Conservation (phyloP, 2,113 vertebrate species). For the Cariama cristata region DNA sequence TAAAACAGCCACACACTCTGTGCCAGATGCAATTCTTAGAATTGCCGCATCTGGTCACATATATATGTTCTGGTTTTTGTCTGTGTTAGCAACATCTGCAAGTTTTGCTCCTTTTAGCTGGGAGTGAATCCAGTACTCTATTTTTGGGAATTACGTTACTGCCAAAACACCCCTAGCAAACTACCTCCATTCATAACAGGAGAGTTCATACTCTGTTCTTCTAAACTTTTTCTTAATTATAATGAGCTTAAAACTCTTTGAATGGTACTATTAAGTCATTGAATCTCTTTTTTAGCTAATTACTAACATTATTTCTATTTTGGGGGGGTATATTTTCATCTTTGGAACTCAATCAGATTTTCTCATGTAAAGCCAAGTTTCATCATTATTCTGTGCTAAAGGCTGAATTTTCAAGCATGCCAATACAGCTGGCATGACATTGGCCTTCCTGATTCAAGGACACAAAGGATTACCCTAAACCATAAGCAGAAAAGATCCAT, state of each 20-base stretch:
- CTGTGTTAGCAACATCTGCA: slow-evolving; percentile 65
- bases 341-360: slow-evolving; percentile 52
- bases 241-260: slow-evolving; percentile 55
- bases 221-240: slow-evolving; percentile 63
- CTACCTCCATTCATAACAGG: slow-evolving; percentile 60
- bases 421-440: slow-evolving; percentile 67
- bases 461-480: slow-evolving; percentile 31
- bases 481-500: neutral
- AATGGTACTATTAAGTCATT: slow-evolving; percentile 61
- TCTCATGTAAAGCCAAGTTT: slow-evolving; percentile 43
- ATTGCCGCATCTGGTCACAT: neutral
- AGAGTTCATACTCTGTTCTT: slow-evolving; percentile 47
- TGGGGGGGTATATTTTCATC: slow-evolving; percentile 40
- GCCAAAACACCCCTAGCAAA: slow-evolving; percentile 58
- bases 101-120: slow-evolving; percentile 61
- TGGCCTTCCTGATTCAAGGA: slow-evolving; percentile 58
- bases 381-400: slow-evolving; percentile 57
- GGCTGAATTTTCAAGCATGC: slow-evolving; percentile 44
- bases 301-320: slow-evolving; percentile 71
- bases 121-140: slow-evolving; percentile 54
- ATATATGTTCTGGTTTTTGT: neutral
- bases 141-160: slow-evolving; percentile 57
- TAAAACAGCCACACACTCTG: neutral
- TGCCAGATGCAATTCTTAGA: slow-evolving; percentile 33
- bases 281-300: slow-evolving; percentile 58